Percentiles rank a stretch among this genome's conserved stretches.
phyloP scores from a whole-genome alignment of 2,888 invertebrate species.

The Hypsopygia costalis region DNA sequence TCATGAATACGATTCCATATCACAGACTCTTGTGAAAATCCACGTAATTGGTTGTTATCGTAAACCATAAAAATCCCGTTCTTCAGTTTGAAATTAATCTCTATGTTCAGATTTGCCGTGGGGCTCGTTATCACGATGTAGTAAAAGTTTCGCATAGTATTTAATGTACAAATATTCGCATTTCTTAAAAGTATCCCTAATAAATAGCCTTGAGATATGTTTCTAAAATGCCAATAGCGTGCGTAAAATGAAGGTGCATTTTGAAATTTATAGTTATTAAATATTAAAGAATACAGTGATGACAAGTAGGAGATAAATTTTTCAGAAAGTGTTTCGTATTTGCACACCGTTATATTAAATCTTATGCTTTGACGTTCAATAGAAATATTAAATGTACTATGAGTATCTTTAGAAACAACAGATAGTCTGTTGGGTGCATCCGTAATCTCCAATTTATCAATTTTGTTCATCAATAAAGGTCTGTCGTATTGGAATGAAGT shows the following conservation, averaged over 20 bases:
- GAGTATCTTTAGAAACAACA: neutral
- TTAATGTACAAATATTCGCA: slow-evolving; percentile 26
- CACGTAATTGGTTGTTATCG: neutral
- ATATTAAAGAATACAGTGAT: neutral
- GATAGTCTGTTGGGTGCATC: neutral
- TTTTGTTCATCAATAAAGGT: neutral
- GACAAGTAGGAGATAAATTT: neutral
- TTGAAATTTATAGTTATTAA: slow-evolving; percentile 9
- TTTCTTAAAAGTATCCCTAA: slow-evolving; percentile 27
- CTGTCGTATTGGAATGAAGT: neutral
- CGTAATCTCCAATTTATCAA: neutral
- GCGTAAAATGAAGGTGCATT: slow-evolving; percentile 17
- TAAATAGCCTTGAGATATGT: slow-evolving; percentile 31
- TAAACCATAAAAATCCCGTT: slow-evolving; percentile 19
- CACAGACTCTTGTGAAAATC: neutral
- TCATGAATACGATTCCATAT: slow-evolving; percentile 14
- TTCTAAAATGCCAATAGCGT: slow-evolving; percentile 32
- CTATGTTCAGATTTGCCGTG: slow-evolving; percentile 20
- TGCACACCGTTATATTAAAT: slow-evolving; percentile 18
- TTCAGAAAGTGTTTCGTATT: slow-evolving; percentile 16
- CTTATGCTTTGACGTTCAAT: slow-evolving; percentile 13
- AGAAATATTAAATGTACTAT: slow-evolving; percentile 10
- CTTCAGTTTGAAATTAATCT: slow-evolving; percentile 25
- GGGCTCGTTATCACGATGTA: slow-evolving; percentile 30
- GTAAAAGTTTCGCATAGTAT: slow-evolving; percentile 30